phyloP scores from a whole-genome alignment of 2,888 invertebrate genomes.

The Scelioninae gen. 1 region DNA sequence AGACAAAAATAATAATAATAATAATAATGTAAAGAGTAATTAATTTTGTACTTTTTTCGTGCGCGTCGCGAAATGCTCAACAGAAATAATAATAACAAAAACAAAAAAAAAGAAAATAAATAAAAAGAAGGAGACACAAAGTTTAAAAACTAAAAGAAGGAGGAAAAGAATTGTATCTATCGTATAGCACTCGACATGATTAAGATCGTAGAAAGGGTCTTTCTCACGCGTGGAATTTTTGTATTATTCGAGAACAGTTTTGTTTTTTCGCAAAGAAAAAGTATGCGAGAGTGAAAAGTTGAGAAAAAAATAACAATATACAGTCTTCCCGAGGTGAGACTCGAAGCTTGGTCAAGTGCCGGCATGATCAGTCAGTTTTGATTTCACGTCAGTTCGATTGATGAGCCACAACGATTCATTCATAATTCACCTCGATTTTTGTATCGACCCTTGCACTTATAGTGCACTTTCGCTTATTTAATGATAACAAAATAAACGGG shows the following conservation, averaged over 20 bases:
- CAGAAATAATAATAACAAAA: conserved; percentile 65
- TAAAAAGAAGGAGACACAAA: conserved; percentile 17
- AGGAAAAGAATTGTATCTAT: conserved; percentile 65
- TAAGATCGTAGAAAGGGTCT: conserved; percentile 53
- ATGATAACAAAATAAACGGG: neutral
- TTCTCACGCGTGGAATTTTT: conserved; percentile 66
- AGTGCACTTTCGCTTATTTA: neutral
- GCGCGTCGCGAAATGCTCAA: conserved; percentile 83
- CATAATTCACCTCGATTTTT: conserved; percentile 50
- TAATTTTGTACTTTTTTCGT: conserved; percentile 83
- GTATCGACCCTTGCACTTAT: conserved; percentile 20
- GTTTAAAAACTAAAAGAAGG: conserved; percentile 48
- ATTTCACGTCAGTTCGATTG: conserved; percentile 54
- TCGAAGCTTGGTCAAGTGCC: conserved; percentile 60
- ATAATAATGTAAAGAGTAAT: conserved; percentile 79
- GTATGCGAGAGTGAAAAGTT: conserved; percentile 20
- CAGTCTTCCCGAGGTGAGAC: conserved; percentile 76
- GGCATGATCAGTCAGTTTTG: conserved; percentile 35
- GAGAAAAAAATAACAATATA: conserved; percentile 53
- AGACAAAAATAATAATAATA: conserved; percentile 71
- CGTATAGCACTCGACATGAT: conserved; percentile 64
- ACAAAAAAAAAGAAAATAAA: conserved; percentile 15
- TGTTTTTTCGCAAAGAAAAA: conserved; percentile 53
- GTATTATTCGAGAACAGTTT: conserved; percentile 60
- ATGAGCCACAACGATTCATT: conserved; percentile 52